Evolutionary conservation across 35 echinoderm and acorn worm species (phyloP).

Genomic region (Apostichopus californicus): DNA sequence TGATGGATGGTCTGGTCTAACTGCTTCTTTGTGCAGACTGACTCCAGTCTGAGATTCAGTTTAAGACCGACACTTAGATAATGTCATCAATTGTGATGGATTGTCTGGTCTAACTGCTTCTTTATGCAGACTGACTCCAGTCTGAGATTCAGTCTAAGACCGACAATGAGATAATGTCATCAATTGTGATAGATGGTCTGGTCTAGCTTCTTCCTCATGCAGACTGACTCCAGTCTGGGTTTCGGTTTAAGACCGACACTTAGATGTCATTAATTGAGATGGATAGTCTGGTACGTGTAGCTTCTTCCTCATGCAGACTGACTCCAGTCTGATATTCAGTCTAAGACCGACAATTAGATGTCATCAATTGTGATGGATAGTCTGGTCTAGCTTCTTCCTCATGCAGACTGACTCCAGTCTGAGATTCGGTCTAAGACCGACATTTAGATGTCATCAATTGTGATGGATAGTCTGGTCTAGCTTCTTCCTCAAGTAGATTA

Average conservation of each 20-base stretch:
- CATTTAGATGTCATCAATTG: too few species aligned
- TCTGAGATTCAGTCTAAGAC: too few species aligned
- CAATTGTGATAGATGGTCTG: constrained; percentile 78
- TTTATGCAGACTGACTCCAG: too few species aligned
- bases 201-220: constrained; percentile 92
- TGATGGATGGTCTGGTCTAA: constrained; percentile 72
- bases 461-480: too few species aligned
- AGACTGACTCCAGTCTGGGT: constrained; percentile 54
- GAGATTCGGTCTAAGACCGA: not conserved
- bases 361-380: not conserved
- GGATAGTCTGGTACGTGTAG: constrained; percentile 6
- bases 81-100: too few species aligned
- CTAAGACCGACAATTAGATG: not conserved
- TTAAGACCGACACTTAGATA: too few species aligned
- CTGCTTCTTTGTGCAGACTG: too few species aligned
- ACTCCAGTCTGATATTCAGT: constrained; percentile 30
- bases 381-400: not conserved
- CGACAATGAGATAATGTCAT: not conserved
- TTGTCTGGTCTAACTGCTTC: too few species aligned
- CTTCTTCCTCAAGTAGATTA: too few species aligned
- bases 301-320: constrained; percentile 89
- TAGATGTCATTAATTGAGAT: not conserved
- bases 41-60: too few species aligned
- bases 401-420: not conserved
- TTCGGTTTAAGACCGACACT: not conserved